phyloP scores from a whole-genome alignment of 2,888 invertebrate genomes.

The Macrophya alboannulata region DNA sequence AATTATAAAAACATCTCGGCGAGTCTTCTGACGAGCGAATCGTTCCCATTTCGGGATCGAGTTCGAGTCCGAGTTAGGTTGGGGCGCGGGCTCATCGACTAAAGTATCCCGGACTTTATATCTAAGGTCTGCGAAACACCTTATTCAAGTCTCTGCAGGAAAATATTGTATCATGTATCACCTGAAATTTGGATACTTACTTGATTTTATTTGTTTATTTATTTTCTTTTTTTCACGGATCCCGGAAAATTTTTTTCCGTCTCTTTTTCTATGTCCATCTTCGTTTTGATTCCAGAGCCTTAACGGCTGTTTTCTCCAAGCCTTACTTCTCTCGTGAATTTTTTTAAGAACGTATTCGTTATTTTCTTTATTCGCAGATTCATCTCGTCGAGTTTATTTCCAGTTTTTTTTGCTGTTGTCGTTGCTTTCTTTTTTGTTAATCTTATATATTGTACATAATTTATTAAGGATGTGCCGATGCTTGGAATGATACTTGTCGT shows the following conservation, averaged over 20 bases:
- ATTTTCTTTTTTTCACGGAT: too few species aligned
- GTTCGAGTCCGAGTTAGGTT: not conserved
- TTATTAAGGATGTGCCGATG: too few species aligned
- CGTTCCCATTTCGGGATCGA: not conserved
- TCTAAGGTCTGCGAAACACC: not conserved
- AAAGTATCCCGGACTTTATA: not conserved
- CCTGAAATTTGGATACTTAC: not conserved
- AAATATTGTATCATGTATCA: conserved; percentile 6
- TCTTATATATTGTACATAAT: not conserved
- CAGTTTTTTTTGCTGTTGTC: not conserved
- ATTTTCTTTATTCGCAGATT: not conserved
- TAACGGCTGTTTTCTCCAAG: not conserved
- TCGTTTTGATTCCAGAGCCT: not conserved
- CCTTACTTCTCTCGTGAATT: not conserved
- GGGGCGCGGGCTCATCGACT: not conserved
- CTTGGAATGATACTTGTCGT: too few species aligned
- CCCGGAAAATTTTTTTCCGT: not conserved
- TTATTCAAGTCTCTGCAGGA: not conserved
- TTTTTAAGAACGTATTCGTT: not conserved
- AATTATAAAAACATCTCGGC: not conserved
- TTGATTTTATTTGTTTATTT: too few species aligned
- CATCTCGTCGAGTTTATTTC: not conserved
- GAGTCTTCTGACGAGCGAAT: not conserved
- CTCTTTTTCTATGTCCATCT: not conserved
- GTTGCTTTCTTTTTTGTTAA: too few species aligned